phyloP scores from a whole-genome alignment of 2,113 vertebrate genomes.

The Rhinolophus sinicus region DNA sequence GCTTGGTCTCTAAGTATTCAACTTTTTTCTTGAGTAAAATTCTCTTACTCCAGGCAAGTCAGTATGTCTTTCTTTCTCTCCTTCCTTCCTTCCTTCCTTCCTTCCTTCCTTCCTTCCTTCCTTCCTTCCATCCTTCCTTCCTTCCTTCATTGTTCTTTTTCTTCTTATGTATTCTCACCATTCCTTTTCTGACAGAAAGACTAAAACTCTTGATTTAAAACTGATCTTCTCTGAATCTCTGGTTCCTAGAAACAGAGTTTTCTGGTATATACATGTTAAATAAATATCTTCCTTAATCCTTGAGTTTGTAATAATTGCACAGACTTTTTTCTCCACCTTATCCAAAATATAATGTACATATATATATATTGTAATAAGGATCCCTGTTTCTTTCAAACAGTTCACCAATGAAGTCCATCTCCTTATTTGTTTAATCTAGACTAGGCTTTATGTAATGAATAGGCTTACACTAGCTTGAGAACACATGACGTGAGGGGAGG shows the following conservation, averaged over 20 bases:
- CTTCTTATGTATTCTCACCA: background rate
- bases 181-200: background rate
- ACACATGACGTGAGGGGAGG: background rate
- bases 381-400: background rate
- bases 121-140: background rate
- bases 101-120: no score
- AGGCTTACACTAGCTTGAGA: background rate
- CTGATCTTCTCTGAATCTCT: background rate
- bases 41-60: background rate
- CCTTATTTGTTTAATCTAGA: background rate
- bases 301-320: background rate
- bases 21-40: background rate
- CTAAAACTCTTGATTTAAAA: background rate
- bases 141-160: background rate
- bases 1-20: background rate
- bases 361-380: background rate
- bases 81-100: background rate
- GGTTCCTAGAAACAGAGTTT: background rate
- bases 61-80: background rate
- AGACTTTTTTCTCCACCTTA: background rate
- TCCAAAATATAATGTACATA: background rate
- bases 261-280: background rate
- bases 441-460: background rate
- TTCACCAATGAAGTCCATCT: background rate
- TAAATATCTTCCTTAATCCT: background rate